Conservation (phyloP, 2,113 vertebrate species). For the Saguinus imperator region DNA sequence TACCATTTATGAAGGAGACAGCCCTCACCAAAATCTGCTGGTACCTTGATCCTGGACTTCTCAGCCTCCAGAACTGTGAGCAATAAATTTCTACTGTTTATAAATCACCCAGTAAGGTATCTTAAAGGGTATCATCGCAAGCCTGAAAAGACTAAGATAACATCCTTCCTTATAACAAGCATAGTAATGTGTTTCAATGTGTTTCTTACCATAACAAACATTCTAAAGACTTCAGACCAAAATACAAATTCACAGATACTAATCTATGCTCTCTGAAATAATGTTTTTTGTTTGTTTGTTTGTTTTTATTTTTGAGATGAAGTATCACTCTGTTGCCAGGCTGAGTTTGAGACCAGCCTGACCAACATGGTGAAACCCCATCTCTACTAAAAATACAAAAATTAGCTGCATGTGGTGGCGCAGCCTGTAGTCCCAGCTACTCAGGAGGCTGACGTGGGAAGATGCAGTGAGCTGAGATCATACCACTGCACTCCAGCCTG, state of each 20-base stretch:
- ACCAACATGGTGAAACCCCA: too few relatives aligned
- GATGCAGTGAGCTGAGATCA: too few relatives aligned
- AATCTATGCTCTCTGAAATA: neutral
- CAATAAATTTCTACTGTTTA: neutral
- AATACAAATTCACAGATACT: constrained; percentile 20
- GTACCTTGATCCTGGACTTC: neutral
- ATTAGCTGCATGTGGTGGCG: too few relatives aligned
- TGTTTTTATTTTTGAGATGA: too few relatives aligned
- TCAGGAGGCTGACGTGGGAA: too few relatives aligned
- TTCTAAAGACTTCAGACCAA: neutral
- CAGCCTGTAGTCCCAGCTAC: too few relatives aligned
- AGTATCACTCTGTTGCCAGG: too few relatives aligned
- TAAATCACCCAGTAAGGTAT: neutral
- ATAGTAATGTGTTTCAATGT: neutral
- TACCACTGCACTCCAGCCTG: too few relatives aligned
- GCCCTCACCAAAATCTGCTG: neutral
- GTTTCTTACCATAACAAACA: constrained; percentile 17
- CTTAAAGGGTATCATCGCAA: neutral
- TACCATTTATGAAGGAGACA: neutral
- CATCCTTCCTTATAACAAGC: neutral
- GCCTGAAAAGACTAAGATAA: neutral
- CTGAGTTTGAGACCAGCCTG: too few relatives aligned
- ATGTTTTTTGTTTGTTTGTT: neutral
- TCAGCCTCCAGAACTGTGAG: neutral
- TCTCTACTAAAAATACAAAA: too few relatives aligned